These are phyloP conservation scores for Matsumyia berberina DNA, from an alignment of 2,888 invertebrate species.

Conservation along the genomic window DNA sequence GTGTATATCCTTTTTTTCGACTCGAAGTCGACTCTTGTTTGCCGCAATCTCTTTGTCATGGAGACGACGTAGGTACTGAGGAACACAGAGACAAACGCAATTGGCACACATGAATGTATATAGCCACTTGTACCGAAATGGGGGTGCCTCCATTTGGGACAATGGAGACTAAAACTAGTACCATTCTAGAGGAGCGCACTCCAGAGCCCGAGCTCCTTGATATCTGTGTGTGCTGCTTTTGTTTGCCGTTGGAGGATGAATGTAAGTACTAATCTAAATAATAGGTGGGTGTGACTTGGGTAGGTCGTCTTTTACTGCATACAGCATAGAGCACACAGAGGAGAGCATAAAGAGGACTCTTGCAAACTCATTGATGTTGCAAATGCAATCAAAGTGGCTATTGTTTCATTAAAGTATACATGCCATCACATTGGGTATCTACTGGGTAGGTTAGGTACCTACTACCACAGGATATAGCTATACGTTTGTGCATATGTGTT, in stretches of 20 bases:
- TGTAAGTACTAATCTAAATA: constrained; percentile 76
- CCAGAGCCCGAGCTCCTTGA: constrained; percentile 42
- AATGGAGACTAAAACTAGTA: constrained; percentile 74
- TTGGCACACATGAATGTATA: constrained; percentile 34
- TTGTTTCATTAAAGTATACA: constrained; percentile 73
- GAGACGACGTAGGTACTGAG: constrained; percentile 51
- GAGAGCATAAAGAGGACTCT: constrained; percentile 52
- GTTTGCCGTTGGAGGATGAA: constrained; percentile 72
- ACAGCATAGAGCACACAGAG: constrained; percentile 56
- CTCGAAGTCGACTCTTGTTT: constrained; percentile 70
- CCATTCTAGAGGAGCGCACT: constrained; percentile 68
- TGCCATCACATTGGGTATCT: constrained; percentile 24
- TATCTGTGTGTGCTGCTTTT: constrained; percentile 53
- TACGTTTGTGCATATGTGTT: constrained; percentile 12
- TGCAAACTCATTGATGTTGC: constrained; percentile 74
- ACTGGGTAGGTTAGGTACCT: constrained; percentile 3
- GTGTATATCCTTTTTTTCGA: constrained; percentile 66
- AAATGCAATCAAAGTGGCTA: constrained; percentile 76
- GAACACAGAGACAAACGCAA: constrained; percentile 50
- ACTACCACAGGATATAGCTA: neutral
- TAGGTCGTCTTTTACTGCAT: constrained; percentile 71
- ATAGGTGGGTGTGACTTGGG: constrained; percentile 77
- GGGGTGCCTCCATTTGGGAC: constrained; percentile 74
- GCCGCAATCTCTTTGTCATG: constrained; percentile 74
- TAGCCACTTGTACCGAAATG: constrained; percentile 65